Base-by-base conservation (phyloP, 2,113 vertebrate species). In the Pseudorhombus dupliciocellatus region DNA sequence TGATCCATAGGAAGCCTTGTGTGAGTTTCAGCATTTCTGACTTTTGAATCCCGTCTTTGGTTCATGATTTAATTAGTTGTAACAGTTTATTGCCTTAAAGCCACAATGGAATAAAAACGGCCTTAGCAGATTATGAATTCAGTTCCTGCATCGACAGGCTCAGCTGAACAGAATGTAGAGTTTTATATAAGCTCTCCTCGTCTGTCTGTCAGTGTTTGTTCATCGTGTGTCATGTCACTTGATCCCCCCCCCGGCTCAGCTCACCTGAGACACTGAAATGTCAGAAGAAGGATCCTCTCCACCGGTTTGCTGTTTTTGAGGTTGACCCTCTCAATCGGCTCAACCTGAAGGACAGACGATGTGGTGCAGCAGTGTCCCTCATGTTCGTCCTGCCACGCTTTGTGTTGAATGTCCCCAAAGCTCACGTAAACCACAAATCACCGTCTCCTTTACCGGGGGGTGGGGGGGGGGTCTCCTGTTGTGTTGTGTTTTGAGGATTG, bases 81-180 rank as follows among this genome's bases (percentile, higher is more conserved):
- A 46, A 46, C 42, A 18, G 8, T 46, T 46, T 16, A 74, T n/a
- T 83, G 85, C 89, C 85, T 89, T 87, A 87, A 87, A 80, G 66
- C 57, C 70, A 50, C 71, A 69, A 31, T 58, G 61, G 74, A 44
- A n/a, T n/a, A n/a, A 53, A n/a, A 61, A 71, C 67, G 71, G 75
- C 63, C 74, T 81, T 73, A 81, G 67, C 46, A 67, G n/a, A 52
- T 60, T 42, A 54, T 77, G 48, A 68, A 69, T 37, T 37, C 34
- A 37, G 10, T 37, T 3, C 16, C 42, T 46, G 42, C 18, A 46
- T 18, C 15, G 42, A 46, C 8, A 18, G 42, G 18, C 5, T 46
- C 20, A 51, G 20, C 30, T 16, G 21, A 18, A 60, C 30, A 58
- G 46, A 80, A 54, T 78, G 66, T 73, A 63, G 63, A 61, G 73